phyloP scores from a whole-genome alignment of 1,140 invertebrate genomes.

The Elymnias hypermnestra region DNA sequence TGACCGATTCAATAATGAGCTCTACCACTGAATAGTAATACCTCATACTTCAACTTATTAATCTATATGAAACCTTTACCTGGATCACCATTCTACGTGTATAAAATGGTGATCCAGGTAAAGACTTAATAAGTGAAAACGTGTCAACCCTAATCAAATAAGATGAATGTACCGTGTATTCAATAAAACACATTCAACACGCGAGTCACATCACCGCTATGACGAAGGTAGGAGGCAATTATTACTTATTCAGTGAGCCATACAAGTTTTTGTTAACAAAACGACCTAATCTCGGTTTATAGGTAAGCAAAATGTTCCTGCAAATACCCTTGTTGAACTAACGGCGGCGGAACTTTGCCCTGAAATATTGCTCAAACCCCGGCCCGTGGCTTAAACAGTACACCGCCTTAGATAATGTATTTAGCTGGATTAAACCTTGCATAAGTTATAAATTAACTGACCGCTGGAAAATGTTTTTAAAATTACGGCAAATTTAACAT shows the following conservation, averaged over 20 bases:
- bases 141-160: constrained; percentile 2
- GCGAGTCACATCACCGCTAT: background rate
- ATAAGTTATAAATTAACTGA: no score
- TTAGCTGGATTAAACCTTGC: no score
- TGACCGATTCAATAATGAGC: no score
- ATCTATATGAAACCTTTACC: no score
- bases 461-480: no score
- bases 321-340: constrained; percentile 16
- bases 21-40: no score
- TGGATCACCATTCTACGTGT: no score
- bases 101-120: no score
- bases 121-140: background rate
- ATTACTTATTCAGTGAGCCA: constrained; percentile 12
- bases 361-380: constrained; percentile 15
- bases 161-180: constrained; percentile 11
- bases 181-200: constrained; percentile 9
- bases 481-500: no score
- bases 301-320: background rate
- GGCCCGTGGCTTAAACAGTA: constrained; percentile 3
- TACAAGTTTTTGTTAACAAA: constrained; percentile 8
- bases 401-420: no score
- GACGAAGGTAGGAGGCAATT: constrained; percentile 11
- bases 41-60: no score
- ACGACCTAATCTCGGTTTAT: constrained; percentile 14
- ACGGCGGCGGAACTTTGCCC: constrained; percentile 12